A percentile compares a stretch with the other conserved stretches of the same genome.
phyloP scores from a whole-genome alignment of 2,888 invertebrate genomes.

The Diabrotica balteata region DNA sequence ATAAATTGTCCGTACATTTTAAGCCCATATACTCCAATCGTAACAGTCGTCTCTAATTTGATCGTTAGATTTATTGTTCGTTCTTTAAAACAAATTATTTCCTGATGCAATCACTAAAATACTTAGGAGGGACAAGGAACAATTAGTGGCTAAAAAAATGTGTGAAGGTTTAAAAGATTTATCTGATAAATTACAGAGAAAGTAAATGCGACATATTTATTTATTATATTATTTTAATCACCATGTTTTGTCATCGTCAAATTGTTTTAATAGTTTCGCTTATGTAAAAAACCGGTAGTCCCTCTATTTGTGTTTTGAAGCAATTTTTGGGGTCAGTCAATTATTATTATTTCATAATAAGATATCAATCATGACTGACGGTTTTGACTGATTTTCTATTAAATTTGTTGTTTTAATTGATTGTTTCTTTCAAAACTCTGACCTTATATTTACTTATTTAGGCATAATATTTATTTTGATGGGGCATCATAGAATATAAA shows the following conservation, averaged over 20 bases:
- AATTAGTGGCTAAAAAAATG: not conserved
- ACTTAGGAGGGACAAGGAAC: too few relatives aligned
- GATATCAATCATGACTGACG: slow-evolving; percentile 15
- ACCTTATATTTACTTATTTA: too few relatives aligned
- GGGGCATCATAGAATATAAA: too few relatives aligned
- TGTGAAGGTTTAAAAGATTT: slow-evolving; percentile 4
- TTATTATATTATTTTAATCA: not conserved
- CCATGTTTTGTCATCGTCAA: slow-evolving; percentile 4
- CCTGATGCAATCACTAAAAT: too few relatives aligned
- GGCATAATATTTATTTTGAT: too few relatives aligned
- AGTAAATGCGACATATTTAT: slow-evolving; percentile 5
- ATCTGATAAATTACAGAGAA: slow-evolving; percentile 10
- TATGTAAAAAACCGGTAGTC: slow-evolving; percentile 22
- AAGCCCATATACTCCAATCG: too few relatives aligned
- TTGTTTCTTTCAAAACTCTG: slow-evolving; percentile 7
- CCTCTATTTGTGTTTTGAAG: not conserved
- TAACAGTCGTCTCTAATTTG: too few relatives aligned
- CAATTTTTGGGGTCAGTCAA: slow-evolving; percentile 10
- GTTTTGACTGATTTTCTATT: slow-evolving; percentile 8
- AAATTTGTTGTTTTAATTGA: slow-evolving; percentile 2
- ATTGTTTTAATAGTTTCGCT: slow-evolving; percentile 9
- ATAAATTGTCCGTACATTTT: too few relatives aligned
- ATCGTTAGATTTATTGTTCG: too few relatives aligned
- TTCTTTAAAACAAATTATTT: too few relatives aligned
- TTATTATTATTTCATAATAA: slow-evolving; percentile 16